Base-by-base conservation (phyloP, 2,113 vertebrate species). In the Speoplatyrhinus poulsoni region DNA sequence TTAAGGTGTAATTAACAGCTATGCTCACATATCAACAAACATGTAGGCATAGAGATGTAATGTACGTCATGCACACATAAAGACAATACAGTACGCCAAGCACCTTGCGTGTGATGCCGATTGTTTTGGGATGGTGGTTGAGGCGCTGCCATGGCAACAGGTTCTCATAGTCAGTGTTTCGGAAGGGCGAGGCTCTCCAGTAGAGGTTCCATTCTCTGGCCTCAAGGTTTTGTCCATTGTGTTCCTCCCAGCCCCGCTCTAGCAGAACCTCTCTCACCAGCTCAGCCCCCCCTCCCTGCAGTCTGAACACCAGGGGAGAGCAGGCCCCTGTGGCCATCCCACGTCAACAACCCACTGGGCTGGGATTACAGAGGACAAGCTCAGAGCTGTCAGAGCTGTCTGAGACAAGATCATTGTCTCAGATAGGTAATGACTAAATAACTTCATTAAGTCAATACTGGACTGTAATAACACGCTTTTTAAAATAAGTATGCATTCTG, bases 141-240 rank as follows among this genome's bases (percentile, higher is more conserved):
- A 96, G 93, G 13, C 87, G 85, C 77, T 94, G 94, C 94, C 93
- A 94, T 0, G 93, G 93, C 64, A 90, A 83, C 58, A 95, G 48
- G 9, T 71, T 89, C 62, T 74, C 6, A 58, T 92, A 93, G 3
- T 93, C 86, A 0, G 83, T 71, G 79, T 60, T 84, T 16, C 9
- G 70, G 78, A 95, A 95, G 2, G 90, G 77, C 0, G 93, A 87
- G 0, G 82, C 55, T 33, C 88, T 77, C 93, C 93, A 93, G 67
- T 93, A 91, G 6, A 95, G 87, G 71, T 94, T 94, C 94, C 94
- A 94, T 75, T 93, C 93, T 12, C 89, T 67, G 0, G 83, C 75
- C 11, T 84, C 82, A 33, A 82, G 90, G n/a, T 71, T 63, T 1
- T 79, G 69, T 7, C 80, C 65, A 6, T 93, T 75, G 15, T 92